Conservation (phyloP, 2,888 invertebrate species). For the Erebia aethiops region DNA sequence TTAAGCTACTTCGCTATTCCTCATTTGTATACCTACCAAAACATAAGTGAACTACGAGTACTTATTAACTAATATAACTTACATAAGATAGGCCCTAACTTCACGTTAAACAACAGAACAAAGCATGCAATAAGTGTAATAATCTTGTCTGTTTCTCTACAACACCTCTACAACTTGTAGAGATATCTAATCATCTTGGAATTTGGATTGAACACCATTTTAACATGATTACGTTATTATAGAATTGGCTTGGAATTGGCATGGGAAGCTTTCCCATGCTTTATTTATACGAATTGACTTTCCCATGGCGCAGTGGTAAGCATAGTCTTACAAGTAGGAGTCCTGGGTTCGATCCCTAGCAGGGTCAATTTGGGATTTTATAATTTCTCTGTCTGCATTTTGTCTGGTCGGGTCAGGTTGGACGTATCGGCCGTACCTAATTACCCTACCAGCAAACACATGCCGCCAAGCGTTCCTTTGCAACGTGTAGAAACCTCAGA, state of each 20-base stretch:
- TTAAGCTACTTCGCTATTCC: too few species aligned
- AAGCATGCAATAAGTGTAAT: constrained; percentile 15
- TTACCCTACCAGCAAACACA: too few species aligned
- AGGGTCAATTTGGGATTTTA: too few species aligned
- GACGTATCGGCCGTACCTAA: too few species aligned
- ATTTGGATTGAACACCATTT: constrained; percentile 9
- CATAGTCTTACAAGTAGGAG: too few species aligned
- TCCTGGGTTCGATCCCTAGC: too few species aligned
- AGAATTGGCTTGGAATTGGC: background rate
- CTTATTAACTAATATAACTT: constrained; percentile 2
- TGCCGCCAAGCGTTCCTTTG: too few species aligned
- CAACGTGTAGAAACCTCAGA: too few species aligned
- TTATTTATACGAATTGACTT: too few species aligned
- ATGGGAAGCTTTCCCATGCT: constrained; percentile 1
- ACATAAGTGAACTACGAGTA: background rate
- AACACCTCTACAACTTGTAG: constrained; percentile 9
- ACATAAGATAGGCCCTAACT: background rate
- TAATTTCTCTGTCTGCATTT: too few species aligned
- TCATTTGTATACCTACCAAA: background rate
- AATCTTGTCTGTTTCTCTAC: constrained; percentile 3
- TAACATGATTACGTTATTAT: background rate
- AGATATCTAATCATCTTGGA: constrained; percentile 9
- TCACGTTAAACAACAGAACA: constrained; percentile 13
- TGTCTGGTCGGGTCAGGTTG: too few species aligned
- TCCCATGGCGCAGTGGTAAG: too few species aligned